These are phyloP conservation scores for Rhinoptilus africanus DNA, from an alignment of 2,113 vertebrate species.

Conservation along the genomic window DNA sequence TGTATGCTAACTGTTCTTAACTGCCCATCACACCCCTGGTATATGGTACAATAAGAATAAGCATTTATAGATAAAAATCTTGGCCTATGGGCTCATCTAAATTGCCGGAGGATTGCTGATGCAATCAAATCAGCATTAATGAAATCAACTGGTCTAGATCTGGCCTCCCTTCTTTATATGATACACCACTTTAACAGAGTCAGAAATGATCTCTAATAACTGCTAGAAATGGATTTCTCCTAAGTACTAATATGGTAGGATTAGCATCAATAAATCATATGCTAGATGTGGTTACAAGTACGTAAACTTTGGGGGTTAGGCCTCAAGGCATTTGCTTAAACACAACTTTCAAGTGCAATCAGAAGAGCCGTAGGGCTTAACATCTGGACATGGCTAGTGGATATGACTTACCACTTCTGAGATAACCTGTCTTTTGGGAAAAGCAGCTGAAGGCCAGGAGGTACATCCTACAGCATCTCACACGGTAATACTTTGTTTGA, in stretches of 20 bases:
- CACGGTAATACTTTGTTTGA: rapidly evolving
- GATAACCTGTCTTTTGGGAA: not conserved
- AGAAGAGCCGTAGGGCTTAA: not conserved
- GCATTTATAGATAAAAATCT: conserved; percentile 23
- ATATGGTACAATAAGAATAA: not conserved
- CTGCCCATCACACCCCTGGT: not conserved
- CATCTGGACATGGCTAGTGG: not conserved
- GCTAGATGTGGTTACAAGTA: not conserved
- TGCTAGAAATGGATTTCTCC: conserved; percentile 11
- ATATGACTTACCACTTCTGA: not conserved
- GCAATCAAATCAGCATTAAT: not conserved
- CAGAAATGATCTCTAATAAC: not conserved
- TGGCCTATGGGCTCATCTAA: not conserved
- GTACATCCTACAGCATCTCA: not conserved
- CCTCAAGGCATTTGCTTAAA: not conserved
- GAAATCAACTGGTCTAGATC: not conserved
- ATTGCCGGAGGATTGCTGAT: not conserved
- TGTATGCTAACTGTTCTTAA: not conserved
- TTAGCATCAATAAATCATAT: not conserved
- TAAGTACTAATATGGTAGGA: not conserved
- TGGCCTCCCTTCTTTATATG: not conserved
- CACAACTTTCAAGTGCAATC: not conserved
- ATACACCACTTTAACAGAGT: not conserved
- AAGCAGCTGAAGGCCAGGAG: not conserved
- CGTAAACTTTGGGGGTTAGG: not conserved